Conservation (phyloP, 2,888 invertebrate species). For the Oscheius sp. region DNA sequence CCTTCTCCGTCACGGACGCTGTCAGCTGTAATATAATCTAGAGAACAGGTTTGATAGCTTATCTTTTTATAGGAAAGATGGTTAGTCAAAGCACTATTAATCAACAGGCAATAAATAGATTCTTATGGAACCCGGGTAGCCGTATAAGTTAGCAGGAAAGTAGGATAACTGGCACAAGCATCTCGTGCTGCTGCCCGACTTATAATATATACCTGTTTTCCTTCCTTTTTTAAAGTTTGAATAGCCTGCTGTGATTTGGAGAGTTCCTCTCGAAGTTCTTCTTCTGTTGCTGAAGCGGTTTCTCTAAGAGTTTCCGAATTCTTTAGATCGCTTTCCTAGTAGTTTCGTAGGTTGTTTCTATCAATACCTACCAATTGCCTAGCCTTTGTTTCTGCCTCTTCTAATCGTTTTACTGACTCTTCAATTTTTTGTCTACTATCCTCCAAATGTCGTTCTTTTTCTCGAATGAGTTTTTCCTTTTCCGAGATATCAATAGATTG, state of each 20-base stretch:
- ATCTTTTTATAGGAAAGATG: neutral
- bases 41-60: neutral
- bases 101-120: neutral
- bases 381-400: conserved; percentile 64
- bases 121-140: neutral
- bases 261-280: conserved; percentile 14
- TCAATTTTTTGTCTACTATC: conserved; percentile 48
- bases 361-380: conserved; percentile 57
- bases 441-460: conserved; percentile 46
- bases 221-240: conserved; percentile 8
- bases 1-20: conserved; percentile 7
- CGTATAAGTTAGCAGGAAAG: conserved; percentile 1
- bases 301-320: conserved; percentile 14
- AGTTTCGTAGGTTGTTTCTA: neutral
- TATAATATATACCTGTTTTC: conserved; percentile 8
- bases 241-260: conserved; percentile 1
- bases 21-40: conserved; percentile 27
- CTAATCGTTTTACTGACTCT: conserved; percentile 53
- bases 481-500: neutral
- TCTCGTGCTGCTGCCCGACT: neutral
- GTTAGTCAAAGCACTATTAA: conserved; percentile 30
- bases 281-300: conserved; percentile 12
- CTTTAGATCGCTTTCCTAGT: conserved; percentile 12
- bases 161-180: conserved; percentile 7
- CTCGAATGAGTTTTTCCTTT: conserved; percentile 25